phyloP scores from a whole-genome alignment of 2,113 vertebrate genomes.

The Austrofundulus limnaeus region DNA sequence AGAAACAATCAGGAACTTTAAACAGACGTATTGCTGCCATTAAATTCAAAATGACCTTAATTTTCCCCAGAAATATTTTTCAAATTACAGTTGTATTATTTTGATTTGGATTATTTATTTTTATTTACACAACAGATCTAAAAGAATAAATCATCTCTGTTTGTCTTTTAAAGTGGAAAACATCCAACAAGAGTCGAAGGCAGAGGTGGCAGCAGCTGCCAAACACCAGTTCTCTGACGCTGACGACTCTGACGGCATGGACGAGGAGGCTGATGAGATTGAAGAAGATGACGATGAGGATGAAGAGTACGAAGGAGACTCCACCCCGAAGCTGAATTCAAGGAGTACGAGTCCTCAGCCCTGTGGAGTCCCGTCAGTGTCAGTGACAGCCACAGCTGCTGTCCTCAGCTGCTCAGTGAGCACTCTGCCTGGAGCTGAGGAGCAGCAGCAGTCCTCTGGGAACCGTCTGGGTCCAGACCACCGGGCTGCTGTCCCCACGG shows the following conservation, averaged over 20 bases:
- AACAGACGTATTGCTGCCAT: too few species aligned
- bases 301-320: constrained; percentile 92
- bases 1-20: too few species aligned
- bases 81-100: too few species aligned
- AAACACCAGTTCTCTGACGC: constrained; percentile 98
- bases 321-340: constrained; percentile 91
- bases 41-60: too few species aligned
- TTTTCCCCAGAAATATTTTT: too few species aligned
- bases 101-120: too few species aligned
- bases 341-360: constrained; percentile 94
- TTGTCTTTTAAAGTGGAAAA: constrained; percentile 79
- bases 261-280: constrained; percentile 92
- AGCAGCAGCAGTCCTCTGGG: constrained; percentile 78
- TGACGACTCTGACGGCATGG: constrained; percentile 89
- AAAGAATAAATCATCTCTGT: too few species aligned
- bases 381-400: constrained; percentile 80
- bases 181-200: constrained; percentile 83
- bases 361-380: constrained; percentile 83
- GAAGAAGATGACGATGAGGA: constrained; percentile 95
- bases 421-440: constrained; percentile 82
- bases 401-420: constrained; percentile 78
- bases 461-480: constrained; percentile 80
- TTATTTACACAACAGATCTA: too few species aligned
- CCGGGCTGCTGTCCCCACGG: constrained; percentile 51
- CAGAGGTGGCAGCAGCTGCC: constrained; percentile 75